These are phyloP conservation scores for Tenthredo notha DNA, from an alignment of 2,888 invertebrate species.

Conservation along the genomic window DNA sequence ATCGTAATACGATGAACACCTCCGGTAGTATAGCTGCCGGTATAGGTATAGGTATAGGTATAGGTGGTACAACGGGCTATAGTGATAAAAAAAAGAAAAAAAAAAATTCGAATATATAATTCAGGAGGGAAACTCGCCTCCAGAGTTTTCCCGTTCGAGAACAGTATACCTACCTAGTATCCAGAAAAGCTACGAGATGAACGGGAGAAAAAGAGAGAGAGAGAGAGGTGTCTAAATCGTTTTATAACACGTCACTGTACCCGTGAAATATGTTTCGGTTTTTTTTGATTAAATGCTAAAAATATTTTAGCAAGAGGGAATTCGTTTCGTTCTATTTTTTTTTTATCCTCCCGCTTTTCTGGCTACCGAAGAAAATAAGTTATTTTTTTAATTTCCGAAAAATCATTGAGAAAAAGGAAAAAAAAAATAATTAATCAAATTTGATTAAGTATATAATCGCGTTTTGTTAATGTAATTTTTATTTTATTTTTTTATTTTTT, in stretches of 20 bases:
- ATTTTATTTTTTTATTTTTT: no score
- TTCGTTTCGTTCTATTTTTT: neutral
- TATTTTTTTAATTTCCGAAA: neutral
- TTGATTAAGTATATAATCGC: neutral
- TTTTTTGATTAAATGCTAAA: constrained; percentile 35
- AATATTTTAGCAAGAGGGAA: neutral
- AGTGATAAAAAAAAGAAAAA: constrained; percentile 25
- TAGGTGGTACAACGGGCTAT: neutral
- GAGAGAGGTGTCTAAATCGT: constrained; percentile 24
- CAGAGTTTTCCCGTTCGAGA: neutral
- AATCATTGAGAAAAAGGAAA: neutral
- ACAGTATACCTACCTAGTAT: neutral
- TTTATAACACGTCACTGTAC: constrained; percentile 44
- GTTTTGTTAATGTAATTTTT: no score
- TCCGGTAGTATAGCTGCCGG: neutral
- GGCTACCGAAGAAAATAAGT: neutral
- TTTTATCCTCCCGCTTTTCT: no score
- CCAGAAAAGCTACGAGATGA: constrained; percentile 14
- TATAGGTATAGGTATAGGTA: neutral
- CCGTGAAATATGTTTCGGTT: constrained; percentile 40
- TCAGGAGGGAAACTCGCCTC: constrained; percentile 36
- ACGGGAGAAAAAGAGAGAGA: neutral
- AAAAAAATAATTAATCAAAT: neutral
- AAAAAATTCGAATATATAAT: constrained; percentile 42
- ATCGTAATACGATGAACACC: constrained; percentile 49